Percentiles rank a stretch among this genome's conserved stretches.
These are phyloP conservation scores for Rhizomys pruinosus DNA, from an alignment of 2,113 vertebrate genomes.

Conservation along the genomic window DNA sequence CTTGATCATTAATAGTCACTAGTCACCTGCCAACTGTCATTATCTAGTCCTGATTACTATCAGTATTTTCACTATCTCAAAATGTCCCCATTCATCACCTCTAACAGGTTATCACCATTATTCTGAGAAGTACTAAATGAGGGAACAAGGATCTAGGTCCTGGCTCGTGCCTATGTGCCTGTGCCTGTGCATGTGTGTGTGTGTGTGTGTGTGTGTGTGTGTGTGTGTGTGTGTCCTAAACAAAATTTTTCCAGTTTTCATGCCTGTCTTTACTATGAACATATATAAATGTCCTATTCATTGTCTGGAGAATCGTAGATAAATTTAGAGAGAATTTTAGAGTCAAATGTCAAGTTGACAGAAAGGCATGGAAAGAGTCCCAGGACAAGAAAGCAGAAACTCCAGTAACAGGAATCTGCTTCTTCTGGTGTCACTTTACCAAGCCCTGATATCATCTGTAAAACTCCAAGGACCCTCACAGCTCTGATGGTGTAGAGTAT, in stretches of 20 bases:
- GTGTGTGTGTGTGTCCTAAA: background rate
- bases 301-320: background rate
- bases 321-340: background rate
- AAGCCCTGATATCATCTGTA: background rate
- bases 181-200: background rate
- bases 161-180: background rate
- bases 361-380: background rate
- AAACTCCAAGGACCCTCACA: background rate
- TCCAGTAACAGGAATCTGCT: background rate
- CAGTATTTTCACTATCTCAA: conserved; percentile 5
- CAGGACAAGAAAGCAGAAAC: background rate
- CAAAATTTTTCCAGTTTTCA: background rate
- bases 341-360: background rate
- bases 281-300: conserved; percentile 8
- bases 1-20: background rate
- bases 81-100: background rate
- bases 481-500: background rate
- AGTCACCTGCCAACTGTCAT: background rate
- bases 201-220: background rate
- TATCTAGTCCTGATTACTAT: conserved; percentile 54
- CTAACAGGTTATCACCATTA: conserved; percentile 25
- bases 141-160: background rate
- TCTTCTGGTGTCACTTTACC: background rate
- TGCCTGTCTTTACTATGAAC: background rate
- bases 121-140: conserved; percentile 62